Evolutionary conservation across 2,888 invertebrate genomes (phyloP).

Genomic region (Tribolium freemani): DNA sequence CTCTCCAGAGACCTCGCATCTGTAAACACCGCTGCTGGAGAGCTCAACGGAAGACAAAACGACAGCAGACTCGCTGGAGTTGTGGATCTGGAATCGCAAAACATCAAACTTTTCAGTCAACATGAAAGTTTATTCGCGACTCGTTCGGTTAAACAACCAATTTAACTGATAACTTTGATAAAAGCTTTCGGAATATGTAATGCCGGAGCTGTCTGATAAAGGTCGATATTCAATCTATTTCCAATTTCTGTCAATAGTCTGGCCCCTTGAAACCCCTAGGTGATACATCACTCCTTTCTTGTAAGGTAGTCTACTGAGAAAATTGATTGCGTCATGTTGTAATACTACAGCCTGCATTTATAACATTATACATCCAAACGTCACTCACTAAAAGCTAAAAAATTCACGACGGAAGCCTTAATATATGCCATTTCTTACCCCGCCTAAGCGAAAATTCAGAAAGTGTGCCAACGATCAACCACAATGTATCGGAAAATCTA

Average conservation of each 20-base stretch:
- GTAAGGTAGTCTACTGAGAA: conserved; percentile 60
- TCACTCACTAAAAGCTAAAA: conserved; percentile 27
- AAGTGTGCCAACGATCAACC: neutral
- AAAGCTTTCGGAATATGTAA: conserved; percentile 60
- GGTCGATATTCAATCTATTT: conserved; percentile 67
- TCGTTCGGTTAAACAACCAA: conserved; percentile 53
- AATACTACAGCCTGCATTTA: conserved; percentile 60
- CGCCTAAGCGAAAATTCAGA: neutral
- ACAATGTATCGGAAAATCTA: neutral
- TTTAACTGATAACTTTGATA: conserved; percentile 60
- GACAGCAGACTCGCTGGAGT: conserved; percentile 78
- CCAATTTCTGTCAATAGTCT: conserved; percentile 66
- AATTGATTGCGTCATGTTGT: conserved; percentile 64
- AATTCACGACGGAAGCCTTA: conserved; percentile 5
- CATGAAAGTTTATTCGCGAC: conserved; percentile 22
- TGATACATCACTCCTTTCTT: conserved; percentile 65
- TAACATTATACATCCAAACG: conserved; percentile 45
- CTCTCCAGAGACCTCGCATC: conserved; percentile 80
- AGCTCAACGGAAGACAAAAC: conserved; percentile 76
- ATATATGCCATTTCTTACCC: neutral
- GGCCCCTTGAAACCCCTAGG: conserved; percentile 60
- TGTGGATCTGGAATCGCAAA: conserved; percentile 71
- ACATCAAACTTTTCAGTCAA: conserved; percentile 29
- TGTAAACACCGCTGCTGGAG: conserved; percentile 75
- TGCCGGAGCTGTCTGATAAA: conserved; percentile 60